These are phyloP conservation scores for Octopus sinensis DNA, from an alignment of 1,140 invertebrate species.

Conservation along the genomic window DNA sequence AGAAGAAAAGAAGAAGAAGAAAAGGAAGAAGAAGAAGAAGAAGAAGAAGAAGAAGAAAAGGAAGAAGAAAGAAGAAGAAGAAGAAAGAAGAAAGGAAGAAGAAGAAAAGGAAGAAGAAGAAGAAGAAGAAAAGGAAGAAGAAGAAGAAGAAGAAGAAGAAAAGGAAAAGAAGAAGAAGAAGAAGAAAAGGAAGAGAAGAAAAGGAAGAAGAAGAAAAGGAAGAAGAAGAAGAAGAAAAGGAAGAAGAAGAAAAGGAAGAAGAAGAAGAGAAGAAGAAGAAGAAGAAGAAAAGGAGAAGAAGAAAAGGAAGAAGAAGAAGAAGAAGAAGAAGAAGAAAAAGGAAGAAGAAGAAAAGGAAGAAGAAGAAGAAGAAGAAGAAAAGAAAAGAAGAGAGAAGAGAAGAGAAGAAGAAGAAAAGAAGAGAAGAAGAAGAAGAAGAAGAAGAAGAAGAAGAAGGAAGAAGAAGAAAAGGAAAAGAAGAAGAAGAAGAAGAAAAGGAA, in stretches of 20 bases:
- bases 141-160: too few species aligned
- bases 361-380: neutral
- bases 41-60: too few species aligned
- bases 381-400: neutral
- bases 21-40: too few species aligned
- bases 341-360: neutral
- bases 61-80: too few species aligned
- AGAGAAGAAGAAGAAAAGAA: neutral
- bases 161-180: too few species aligned
- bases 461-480: neutral
- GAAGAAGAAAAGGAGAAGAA: neutral
- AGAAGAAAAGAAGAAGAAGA: neutral
- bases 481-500: neutral
- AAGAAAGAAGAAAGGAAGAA: too few species aligned
- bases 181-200: too few species aligned
- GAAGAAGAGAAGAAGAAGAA: neutral
- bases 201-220: too few species aligned
- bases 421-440: conserved; percentile 3
- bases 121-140: too few species aligned
- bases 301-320: neutral
- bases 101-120: too few species aligned
- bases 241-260: too few species aligned
- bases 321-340: neutral
- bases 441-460: neutral
- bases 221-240: too few species aligned